Base-by-base conservation (phyloP, 2,797 vertebrate genomes). In the Lutjanus argentimaculatus region DNA sequence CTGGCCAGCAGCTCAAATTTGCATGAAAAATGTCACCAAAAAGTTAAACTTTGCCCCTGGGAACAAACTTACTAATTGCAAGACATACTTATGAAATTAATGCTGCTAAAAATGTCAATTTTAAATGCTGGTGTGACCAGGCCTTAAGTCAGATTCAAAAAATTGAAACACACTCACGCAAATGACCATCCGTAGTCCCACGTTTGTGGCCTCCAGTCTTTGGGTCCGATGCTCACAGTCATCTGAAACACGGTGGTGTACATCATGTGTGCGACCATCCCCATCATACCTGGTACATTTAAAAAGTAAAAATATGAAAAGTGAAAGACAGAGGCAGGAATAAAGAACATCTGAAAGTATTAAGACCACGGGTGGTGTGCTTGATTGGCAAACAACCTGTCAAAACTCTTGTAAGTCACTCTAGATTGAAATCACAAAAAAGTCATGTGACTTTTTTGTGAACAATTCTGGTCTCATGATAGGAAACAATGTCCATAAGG, bases 211-310 rank as follows among this genome's bases (percentile, higher is more conserved):
- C 95, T 93, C 96, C 96, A 96, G 91, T 96, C 96, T 90, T 96
- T 95, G 52, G 96, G 96, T 1, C 96, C 96, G 2, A 96, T 95
- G 85, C 95, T 96, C 55, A 96, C 95, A 0, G 95, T 96, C 93
- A 96, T 91, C 89, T 96, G 96, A 77, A 96, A 96, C 67, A 96
- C 96, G 0, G 95, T 96, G 72, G 96, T 96, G 89, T 96, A 96
- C 96, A 96, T 96, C 96, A 96, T 96, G 63, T 96, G 96, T 4
- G 96, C 96, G 2, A 96, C 91, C 96, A 97, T 97, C 25, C 96
- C 96, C 93, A 97, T 95, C 93, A 96, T 42, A 9, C 96, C 96
- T 97, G 75, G 43, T 0, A 17, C 53, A 68, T 11, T 30, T 36
- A 69, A 0, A n/a, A 57, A 8, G 22, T 30, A 3, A 9, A 36